A percentile compares a stretch with the other conserved stretches of the same genome.
Conservation (phyloP, 1,140 invertebrate species). For the Laupala kohalensis region DNA sequence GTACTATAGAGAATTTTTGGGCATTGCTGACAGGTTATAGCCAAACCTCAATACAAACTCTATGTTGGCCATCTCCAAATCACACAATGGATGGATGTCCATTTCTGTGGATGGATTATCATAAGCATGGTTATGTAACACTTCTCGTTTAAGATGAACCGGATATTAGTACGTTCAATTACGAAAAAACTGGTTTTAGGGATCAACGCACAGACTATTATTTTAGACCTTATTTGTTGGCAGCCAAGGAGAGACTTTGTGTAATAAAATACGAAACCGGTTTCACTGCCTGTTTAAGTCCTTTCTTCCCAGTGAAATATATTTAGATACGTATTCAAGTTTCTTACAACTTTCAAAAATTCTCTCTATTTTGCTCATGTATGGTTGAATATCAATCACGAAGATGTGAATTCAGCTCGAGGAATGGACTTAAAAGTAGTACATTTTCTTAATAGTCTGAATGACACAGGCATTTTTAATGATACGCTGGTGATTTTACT, state of each 20-base stretch:
- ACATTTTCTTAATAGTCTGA: constrained; percentile 8
- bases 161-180: constrained; percentile 67
- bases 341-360: constrained; percentile 36
- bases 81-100: constrained; percentile 38
- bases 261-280: constrained; percentile 15
- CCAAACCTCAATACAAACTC: constrained; percentile 11
- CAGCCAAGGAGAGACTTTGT: constrained; percentile 3
- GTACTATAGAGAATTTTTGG: constrained; percentile 73
- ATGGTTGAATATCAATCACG: constrained; percentile 19
- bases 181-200: constrained; percentile 60
- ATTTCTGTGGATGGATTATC: constrained; percentile 67
- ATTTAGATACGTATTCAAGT: constrained; percentile 31
- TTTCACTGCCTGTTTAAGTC: constrained; percentile 20
- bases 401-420: constrained; percentile 17
- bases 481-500: constrained; percentile 12
- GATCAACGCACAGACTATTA: constrained; percentile 72
- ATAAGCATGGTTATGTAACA: constrained; percentile 57
- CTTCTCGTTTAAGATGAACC: constrained; percentile 65
- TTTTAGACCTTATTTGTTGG: constrained; percentile 51
- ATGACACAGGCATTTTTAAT: constrained; percentile 2
- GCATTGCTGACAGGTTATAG: constrained; percentile 52
- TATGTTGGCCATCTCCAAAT: constrained; percentile 9
- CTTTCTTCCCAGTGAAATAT: constrained; percentile 17
- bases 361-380: constrained; percentile 32
- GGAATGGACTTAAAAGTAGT: constrained; percentile 8